Base-by-base conservation (phyloP, 1,140 invertebrate species). In the Drosophila mojavensis region DNA sequence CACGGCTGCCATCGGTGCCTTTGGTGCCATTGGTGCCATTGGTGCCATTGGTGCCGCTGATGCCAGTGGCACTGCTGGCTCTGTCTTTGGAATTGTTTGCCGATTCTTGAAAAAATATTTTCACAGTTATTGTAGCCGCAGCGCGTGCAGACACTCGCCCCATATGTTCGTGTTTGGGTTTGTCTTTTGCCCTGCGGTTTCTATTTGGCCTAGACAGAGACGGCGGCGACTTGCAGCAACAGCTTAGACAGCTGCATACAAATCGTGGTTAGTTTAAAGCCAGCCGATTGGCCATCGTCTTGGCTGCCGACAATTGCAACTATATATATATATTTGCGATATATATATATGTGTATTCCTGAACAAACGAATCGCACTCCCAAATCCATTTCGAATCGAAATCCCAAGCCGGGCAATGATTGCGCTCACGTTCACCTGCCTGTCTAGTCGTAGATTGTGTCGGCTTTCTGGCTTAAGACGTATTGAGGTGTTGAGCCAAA, bases 401-500 rank as follows among this genome's bases (percentile, higher is more conserved):
- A 5, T n/a, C 24, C 17, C 24, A 7, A 59, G 36, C 39, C 24
- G 28, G 51, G 20, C 62, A 65, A 41, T 53, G 61, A 63, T 51
- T 53, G 39, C 48, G 33, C 45, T 15, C 39, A 54, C 61, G 50
- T 64, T 54, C 50, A 55, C 53, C 28, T 50, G 50, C 24, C 50
- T 53, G 26, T 53, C 50, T 53, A 53, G 13, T 30, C 50, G 50
- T 53, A 30, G 26, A 53, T 30, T 53, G 50, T 13, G 50, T 45
- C 39, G 17, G 54, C 55, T 65, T 47, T 55, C 50, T 61, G 53
- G 58, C 79, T 33, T 72, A 56, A 62, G 59, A 68, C 80, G 76
- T 76, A 79, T 83, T 83, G 80, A 83, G 81, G 81, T 83, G 81
- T 83, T 83, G 65, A 70, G 65, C 64, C 41, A 66, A 76, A 79